Evolutionary conservation across 1,140 invertebrate species (phyloP).

Genomic region (Bombus affinis): DNA sequence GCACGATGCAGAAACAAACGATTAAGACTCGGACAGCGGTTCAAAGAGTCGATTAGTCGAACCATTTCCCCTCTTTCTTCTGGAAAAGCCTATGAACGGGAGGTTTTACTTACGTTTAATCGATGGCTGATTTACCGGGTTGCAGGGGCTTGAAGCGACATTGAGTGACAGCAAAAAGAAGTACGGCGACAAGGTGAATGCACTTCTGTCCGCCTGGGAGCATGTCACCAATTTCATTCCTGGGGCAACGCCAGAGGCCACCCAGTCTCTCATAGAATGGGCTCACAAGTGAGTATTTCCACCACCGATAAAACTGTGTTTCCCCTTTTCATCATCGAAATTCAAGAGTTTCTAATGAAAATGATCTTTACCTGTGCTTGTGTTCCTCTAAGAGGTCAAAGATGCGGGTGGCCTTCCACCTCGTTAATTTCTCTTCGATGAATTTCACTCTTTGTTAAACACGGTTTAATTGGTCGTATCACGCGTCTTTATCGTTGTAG

Average conservation of each 20-base stretch:
- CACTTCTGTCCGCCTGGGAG: conserved; percentile 84
- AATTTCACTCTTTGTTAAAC: no score
- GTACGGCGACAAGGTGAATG: conserved; percentile 84
- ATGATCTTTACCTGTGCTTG: neutral
- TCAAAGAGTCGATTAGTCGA: conserved; percentile 5
- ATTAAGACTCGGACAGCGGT: neutral
- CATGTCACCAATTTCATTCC: conserved; percentile 83
- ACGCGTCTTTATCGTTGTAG: conserved; percentile 66
- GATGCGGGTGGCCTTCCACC: no score
- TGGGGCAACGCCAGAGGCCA: conserved; percentile 80
- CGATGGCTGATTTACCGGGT: conserved; percentile 51
- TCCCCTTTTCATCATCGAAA: no score
- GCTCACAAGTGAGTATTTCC: conserved; percentile 81
- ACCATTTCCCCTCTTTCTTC: neutral
- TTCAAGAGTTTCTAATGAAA: neutral
- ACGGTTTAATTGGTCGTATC: no score
- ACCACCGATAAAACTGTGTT: neutral
- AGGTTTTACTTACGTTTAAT: conserved; percentile 33
- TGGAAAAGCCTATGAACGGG: neutral
- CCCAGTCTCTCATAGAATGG: conserved; percentile 83
- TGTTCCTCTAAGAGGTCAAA: no score
- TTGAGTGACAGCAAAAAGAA: conserved; percentile 84
- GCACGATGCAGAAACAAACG: no score
- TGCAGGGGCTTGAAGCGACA: conserved; percentile 82
- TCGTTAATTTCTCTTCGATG: no score